Evolutionary conservation across 2,888 invertebrate species (phyloP), one percentile per base, ranked within the genome.

Genomic region (Cremastinae sp.): DNA sequence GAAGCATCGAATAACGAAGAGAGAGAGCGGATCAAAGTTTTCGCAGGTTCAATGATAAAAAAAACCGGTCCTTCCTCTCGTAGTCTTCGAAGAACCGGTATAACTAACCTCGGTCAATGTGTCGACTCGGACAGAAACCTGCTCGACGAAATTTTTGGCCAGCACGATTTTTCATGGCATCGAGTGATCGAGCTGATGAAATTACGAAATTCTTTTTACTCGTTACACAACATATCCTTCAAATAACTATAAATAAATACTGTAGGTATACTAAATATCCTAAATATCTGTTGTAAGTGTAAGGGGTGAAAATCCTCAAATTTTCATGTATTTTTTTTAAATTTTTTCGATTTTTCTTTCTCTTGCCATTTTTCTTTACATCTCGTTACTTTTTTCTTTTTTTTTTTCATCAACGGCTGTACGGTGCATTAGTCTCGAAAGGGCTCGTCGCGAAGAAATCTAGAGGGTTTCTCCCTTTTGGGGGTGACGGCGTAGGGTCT

Each of bases 71-170:
- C 81, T 72, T 59, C 75, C 75, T 62, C 78, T 81, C 80, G 81
- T 53, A 51, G 53, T 16, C 36, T 54, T 28, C 49, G 22, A 78
- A 51, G 79, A 84, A 86, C 84, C 84, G 84, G 85, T 86, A 84
- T 86, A 85, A 86, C 86, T 86, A 84, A 85, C 86, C 86, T 86
- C 79, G 79, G 83, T 81, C 84, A 86, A 86, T 81, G 65, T 12
- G 18, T 22, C 18, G 20, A 62, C 56, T 56, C 34, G 69, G 12
- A 43, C 12, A 41, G 43, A 41, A 59, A 53, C 28, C 53, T 54
- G 41, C 56, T 22, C 41, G 10, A 41, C 49, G 28, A 54, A 18
- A 12, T 14, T 20, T 12, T 10, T 38, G 41, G n/a, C 65, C 41
- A 56, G 53, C 51, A 38, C 54, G 74, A 47, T 74, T 41, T 54